Evolutionary conservation across 2,113 vertebrate genomes (phyloP), one percentile per base, ranked within the genome.

Genomic region (Prunella himalayana): DNA sequence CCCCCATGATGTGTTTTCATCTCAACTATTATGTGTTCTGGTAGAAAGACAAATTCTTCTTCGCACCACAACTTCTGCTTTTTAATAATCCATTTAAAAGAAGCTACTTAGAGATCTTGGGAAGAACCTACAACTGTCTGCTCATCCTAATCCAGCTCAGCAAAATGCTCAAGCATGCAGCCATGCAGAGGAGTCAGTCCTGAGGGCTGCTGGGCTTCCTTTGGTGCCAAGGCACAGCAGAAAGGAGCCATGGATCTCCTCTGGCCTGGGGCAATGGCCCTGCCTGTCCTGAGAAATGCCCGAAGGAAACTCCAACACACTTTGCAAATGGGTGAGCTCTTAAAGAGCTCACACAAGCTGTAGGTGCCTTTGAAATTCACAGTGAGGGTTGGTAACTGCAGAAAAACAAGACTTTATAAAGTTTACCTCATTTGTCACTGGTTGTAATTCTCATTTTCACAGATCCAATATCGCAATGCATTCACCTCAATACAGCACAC

Each of bases 341-440:
- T 24, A 18, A 56, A 82, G 49, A 82, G 15, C 20, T n/a, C n/a
- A 35, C 47, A 65, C 12, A 6, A 8, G 16, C 7, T 64, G 21
- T 7, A 44, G 24, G 9, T 61, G 28, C 88, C 49, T 64, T 45
- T 77, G 68, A 78, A 72, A 56, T 92, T 56, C 6, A 4, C 2
- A 0, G 25, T 15, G 54, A 10, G 2, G 3, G 2, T 0, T 20
- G 25, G 30, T 60, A 70, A 45, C 42, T 41, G 25, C 18, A 86
- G 44, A 86, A 73, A 41, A 9, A 65, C 1, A 1, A n/a, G 30
- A n/a, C 13, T 56, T 72, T 20, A 13, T 17, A 4, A 66, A 69
- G 19, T 75, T 15, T 53, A 49, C 5, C 12, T 53, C 27, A 15
- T 63, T 33, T 68, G 22, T 27, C 50, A 2, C 2, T 65, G 60